phyloP scores from a whole-genome alignment of 2,113 vertebrate genomes.

The pig (Sus scrofa) region T2T-Sscrofa CM000824.6:150290501-150291000 shows the following conservation, averaged over 20 bases:
- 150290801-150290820: not conserved
- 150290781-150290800: not conserved
- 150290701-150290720: not conserved
- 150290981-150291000: not conserved
- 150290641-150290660: not conserved
- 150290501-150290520: not conserved
- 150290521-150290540: not conserved
- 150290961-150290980: not conserved
- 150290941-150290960: not conserved
- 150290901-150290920: not conserved
- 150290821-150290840: not conserved
- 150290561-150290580: not conserved
- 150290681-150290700: not conserved
- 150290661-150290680: not conserved
- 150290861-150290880: not conserved
- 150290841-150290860: not conserved
- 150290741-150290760: rapidly evolving
- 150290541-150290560: not conserved
- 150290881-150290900: not conserved
- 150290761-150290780: not conserved
- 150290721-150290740: not conserved
- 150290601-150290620: not conserved
- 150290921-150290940: not conserved
- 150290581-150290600: not conserved
- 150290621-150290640: not conserved